Evolutionary conservation across 53 echinoderm and acorn worm genomes (phyloP).

Genomic region (Luidia sarsii): DNA sequence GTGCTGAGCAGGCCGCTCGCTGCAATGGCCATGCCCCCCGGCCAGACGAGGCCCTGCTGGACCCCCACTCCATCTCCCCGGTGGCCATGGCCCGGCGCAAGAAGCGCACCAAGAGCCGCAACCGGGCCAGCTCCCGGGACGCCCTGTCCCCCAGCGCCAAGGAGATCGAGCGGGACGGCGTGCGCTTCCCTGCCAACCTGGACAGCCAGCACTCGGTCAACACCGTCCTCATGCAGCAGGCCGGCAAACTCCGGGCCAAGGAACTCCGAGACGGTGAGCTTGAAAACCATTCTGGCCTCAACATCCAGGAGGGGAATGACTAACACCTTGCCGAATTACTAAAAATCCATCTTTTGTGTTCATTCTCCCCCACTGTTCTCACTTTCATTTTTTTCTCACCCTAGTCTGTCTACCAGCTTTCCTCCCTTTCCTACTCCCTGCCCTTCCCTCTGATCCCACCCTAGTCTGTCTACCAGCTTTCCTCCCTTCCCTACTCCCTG

Average conservation of each 20-base stretch:
- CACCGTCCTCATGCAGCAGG: constrained; percentile 84
- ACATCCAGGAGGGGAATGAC: too few relatives aligned
- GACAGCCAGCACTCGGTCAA: constrained; percentile 91
- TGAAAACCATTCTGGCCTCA: background rate
- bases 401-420: too few relatives aligned
- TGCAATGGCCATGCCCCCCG: constrained; percentile 46
- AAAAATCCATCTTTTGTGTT: too few relatives aligned
- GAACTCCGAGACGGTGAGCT: constrained; percentile 83
- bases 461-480: too few relatives aligned
- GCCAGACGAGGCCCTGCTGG: constrained; percentile 66
- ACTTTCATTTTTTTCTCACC: too few relatives aligned
- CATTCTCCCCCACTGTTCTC: too few relatives aligned
- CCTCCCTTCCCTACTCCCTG: too few relatives aligned
- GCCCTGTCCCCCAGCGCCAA: constrained; percentile 15
- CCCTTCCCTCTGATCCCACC: too few relatives aligned
- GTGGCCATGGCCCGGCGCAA: constrained; percentile 81
- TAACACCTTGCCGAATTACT: too few relatives aligned
- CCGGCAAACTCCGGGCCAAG: constrained; percentile 90
- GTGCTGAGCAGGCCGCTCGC: constrained; percentile 45
- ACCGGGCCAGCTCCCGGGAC: constrained; percentile 41
- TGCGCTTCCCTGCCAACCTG: constrained; percentile 81
- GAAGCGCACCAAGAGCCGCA: constrained; percentile 61
- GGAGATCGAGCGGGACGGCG: constrained; percentile 71
- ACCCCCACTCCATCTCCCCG: constrained; percentile 94
- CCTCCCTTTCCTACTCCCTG: too few relatives aligned